Evolutionary conservation across 1,140 invertebrate species (phyloP).

Genomic region (Tetramorium simillimum): DNA sequence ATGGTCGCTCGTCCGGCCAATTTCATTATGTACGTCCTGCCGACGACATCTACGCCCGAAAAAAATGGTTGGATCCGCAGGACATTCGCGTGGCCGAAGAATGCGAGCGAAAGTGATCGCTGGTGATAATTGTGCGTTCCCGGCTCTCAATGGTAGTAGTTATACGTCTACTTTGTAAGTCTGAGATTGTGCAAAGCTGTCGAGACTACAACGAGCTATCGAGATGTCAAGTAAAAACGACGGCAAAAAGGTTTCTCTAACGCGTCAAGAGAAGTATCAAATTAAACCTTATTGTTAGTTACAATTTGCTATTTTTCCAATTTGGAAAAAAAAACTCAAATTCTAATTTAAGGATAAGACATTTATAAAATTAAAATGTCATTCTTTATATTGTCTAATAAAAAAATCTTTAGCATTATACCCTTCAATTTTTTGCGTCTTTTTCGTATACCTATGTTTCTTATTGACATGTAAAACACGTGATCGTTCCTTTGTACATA

Average conservation of each 20-base stretch:
- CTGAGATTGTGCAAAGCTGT: neutral
- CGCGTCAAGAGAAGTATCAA: neutral
- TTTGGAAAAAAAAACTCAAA: neutral
- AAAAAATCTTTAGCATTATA: neutral
- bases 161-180: conserved; percentile 19
- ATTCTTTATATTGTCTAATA: neutral
- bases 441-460: neutral
- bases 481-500: neutral
- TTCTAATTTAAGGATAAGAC: neutral
- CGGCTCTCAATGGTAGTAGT: neutral
- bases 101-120: conserved; percentile 36
- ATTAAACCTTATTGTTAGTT: neutral
- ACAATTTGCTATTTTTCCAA: neutral
- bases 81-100: conserved; percentile 15
- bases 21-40: conserved; percentile 73
- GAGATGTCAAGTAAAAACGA: neutral
- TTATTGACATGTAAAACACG: conserved; percentile 30
- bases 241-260: neutral
- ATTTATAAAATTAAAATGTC: neutral
- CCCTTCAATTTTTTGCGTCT: neutral
- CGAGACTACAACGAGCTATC: no score
- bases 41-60: conserved; percentile 56
- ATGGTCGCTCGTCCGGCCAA: conserved; percentile 68
- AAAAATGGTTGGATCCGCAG: conserved; percentile 29
- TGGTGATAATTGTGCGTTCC: conserved; percentile 25